phyloP scores from a whole-genome alignment of 2,113 vertebrate species.

The Macquaria australasica region DNA sequence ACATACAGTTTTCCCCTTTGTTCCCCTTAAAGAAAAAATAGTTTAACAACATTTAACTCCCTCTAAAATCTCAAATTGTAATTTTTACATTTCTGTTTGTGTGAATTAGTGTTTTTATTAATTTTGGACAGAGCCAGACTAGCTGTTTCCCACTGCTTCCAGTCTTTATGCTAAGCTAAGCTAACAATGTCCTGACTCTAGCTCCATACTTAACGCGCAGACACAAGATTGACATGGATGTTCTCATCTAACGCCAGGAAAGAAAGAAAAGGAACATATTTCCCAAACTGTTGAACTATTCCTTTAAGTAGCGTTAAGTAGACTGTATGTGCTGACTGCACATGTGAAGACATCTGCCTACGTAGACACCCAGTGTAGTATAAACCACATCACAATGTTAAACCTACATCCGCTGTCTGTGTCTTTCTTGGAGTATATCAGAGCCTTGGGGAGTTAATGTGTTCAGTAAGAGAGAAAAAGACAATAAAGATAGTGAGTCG shows the following conservation, averaged over 20 bases:
- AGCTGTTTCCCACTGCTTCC: background rate
- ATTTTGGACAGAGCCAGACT: background rate
- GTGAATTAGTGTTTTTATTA: background rate
- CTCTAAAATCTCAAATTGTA: no score
- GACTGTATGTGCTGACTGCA: background rate
- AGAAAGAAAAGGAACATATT: background rate
- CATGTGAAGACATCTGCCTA: background rate
- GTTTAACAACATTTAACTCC: background rate
- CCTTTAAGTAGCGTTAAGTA: background rate
- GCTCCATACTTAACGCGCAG: background rate
- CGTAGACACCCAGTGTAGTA: background rate
- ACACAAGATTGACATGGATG: background rate
- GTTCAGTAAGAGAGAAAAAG: background rate
- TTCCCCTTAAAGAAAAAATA: background rate
- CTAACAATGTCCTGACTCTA: background rate
- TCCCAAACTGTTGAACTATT: background rate
- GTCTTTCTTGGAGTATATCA: background rate
- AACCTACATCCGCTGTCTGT: background rate
- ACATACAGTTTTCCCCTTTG: background rate
- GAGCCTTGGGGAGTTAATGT: slow-evolving; percentile 1
- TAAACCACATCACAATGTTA: background rate
- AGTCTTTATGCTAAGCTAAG: background rate
- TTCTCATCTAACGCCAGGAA: background rate
- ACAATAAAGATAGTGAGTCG: background rate
- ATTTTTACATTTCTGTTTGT: background rate